phyloP scores from a whole-genome alignment of 2,888 invertebrate genomes.

The Strigamia maritima region DNA sequence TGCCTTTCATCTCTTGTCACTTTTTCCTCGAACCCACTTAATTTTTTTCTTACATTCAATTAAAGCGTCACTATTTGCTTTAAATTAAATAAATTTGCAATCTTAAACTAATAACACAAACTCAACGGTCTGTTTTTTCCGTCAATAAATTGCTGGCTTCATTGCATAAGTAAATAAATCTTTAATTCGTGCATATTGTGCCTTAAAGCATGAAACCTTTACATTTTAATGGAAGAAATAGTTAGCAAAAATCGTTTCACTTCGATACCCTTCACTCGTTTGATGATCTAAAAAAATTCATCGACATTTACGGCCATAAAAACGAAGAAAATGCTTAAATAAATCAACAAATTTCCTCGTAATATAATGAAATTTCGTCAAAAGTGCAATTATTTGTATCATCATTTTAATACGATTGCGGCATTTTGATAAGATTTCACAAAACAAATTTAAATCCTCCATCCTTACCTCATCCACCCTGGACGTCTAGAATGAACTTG shows the following conservation, averaged over 20 bases:
- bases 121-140: no score
- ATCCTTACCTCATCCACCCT: background rate
- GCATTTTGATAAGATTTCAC: background rate
- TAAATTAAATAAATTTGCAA: no score
- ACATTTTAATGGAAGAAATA: background rate
- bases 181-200: background rate
- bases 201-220: background rate
- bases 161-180: no score
- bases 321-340: background rate
- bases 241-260: background rate
- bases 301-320: no score
- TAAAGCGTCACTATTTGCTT: no score
- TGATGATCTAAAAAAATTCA: background rate
- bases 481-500: background rate
- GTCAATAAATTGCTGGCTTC: no score
- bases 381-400: background rate
- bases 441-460: background rate
- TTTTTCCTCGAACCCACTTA: background rate
- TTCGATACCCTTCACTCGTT: conserved; percentile 9
- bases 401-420: background rate
- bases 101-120: no score
- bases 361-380: background rate
- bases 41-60: no score
- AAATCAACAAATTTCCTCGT: background rate
- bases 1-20: background rate